Evolutionary conservation across 1,140 invertebrate species (phyloP), one percentile per base, ranked within the genome.

Genomic region (Drosophila parabipectinata): DNA sequence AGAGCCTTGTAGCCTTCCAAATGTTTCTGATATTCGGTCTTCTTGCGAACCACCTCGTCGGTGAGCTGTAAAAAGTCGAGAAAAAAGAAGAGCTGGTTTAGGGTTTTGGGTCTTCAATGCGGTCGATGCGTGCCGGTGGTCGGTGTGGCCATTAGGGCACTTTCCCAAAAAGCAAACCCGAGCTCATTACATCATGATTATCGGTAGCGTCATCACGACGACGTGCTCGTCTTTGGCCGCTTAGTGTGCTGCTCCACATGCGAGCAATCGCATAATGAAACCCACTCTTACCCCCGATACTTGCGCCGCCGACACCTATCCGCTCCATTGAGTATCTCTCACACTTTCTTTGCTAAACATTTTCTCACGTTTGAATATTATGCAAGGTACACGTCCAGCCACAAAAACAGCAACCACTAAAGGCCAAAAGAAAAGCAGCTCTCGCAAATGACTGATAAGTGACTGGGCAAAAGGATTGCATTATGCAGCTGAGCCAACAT

Each of bases 11-110:
- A 97, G 28, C 95, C 93, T 91, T 97, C 96, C 61, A 97, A 92
- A 92, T 96, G 96, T 90, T 97, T 97, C 92, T 96, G 96, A 92
- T 97, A 97, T 91, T 97, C 96, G 59, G 94, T 92, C 88, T 97
- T 96, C 90, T 97, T 97, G 62, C 95, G 94, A 63, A 94, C 93
- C 28, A 97, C 96, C 84, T 97, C 96, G 71, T 97, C 96, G 8
- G 94, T 95, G 51, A 97, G 91, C 96, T 97, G 93, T 28, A 94
- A 94, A 96, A 93, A 39, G 6, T 94, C 94, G 77, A 7, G 7
- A 73, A 85, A 74, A 89, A 73, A 57, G 28, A 62, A 75, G 21
- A 48, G 60, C n/a, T 14, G 66, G 50, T 55, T 63, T 28, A 5
- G 41, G 55, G 26, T 48, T 48, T 39, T 37, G 51, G 10, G 41